A percentile compares a stretch with the other conserved stretches of the same genome.
Conservation (phyloP, 2,888 invertebrate genomes). For the Mythimna lalbum region DNA sequence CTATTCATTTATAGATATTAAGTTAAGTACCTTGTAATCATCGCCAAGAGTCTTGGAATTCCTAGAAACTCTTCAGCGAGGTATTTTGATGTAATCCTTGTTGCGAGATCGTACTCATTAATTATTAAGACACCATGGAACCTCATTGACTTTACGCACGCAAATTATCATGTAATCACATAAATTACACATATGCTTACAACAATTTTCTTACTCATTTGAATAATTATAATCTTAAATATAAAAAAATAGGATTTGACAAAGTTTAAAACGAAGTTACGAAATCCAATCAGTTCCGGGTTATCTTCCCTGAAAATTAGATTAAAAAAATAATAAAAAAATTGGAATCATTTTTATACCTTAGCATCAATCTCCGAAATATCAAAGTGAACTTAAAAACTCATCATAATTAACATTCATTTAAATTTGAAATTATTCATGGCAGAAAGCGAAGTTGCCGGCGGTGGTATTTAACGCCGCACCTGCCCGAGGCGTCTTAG, state of each 20-base stretch:
- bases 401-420: slow-evolving; percentile 88
- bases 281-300: slow-evolving; percentile 6
- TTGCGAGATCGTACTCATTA: slow-evolving; percentile 61
- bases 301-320: slow-evolving; percentile 13
- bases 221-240: slow-evolving; percentile 1
- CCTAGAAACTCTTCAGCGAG: slow-evolving; percentile 49
- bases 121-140: slow-evolving; percentile 59
- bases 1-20: slow-evolving; percentile 64
- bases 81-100: slow-evolving; percentile 66
- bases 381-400: slow-evolving; percentile 82
- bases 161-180: slow-evolving; percentile 59
- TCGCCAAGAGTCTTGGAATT: slow-evolving; percentile 45
- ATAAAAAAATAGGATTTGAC: not conserved
- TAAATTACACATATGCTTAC: slow-evolving; percentile 32
- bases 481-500: slow-evolving; percentile 89
- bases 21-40: slow-evolving; percentile 52
- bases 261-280: not conserved
- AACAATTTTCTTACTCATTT: slow-evolving; percentile 18
- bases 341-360: slow-evolving; percentile 63
- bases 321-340: slow-evolving; percentile 48
- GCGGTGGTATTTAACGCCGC: slow-evolving; percentile 86
- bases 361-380: slow-evolving; percentile 73
- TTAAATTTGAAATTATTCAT: slow-evolving; percentile 89
- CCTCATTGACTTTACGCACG: slow-evolving; percentile 51
- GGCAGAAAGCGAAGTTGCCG: slow-evolving; percentile 83